Base-by-base conservation (phyloP, 2,113 vertebrate genomes). In the Oreochromis aureus region DNA sequence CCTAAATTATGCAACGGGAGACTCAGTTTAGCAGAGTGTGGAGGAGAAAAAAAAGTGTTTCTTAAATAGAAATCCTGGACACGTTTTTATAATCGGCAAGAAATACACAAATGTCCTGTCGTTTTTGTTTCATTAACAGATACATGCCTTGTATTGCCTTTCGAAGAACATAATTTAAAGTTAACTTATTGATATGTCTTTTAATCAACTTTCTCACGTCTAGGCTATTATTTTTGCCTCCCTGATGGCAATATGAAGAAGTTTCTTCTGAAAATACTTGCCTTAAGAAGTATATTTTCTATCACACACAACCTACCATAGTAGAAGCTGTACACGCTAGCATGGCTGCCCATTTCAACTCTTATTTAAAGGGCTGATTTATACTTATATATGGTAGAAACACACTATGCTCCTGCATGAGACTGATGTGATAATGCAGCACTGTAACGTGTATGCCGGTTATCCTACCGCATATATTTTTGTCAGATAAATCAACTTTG, bases 211-310 rank as follows among this genome's bases (percentile, higher is more conserved):
- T 82, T 86, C 44, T 82, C 76, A 46, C 80, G 12, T 46, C 83
- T 85, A 36, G 2, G n/a, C 30, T 81, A 54, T 89, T 80, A 30
- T 81, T 89, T 69, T 92, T 87, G 81, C 87, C 66, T 89, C 56
- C 80, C 59, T 39, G 53, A 41, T 89, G 87, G 91, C 83, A 91
- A 93, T 88, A 88, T 56, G 27, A 92, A 85, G 32, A 61, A 91
- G 82, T 86, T 63, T 48, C 82, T 91, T 78, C 85, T 91, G 80
- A 86, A 87, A 84, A 80, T 82, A 91, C 91, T 89, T 94, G 94
- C 94, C 95, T 95, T 94, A 94, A 95, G 81, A 90, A 84, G 81
- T 90, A 66, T 90, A 84, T 91, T 93, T 92, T 93, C 83, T 91
- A 90, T 82, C 81, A 81, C 84, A 63, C 59, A 51, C 84, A 18